Conservation (phyloP, 2,888 invertebrate genomes). For the Orgyia antiqua region DNA sequence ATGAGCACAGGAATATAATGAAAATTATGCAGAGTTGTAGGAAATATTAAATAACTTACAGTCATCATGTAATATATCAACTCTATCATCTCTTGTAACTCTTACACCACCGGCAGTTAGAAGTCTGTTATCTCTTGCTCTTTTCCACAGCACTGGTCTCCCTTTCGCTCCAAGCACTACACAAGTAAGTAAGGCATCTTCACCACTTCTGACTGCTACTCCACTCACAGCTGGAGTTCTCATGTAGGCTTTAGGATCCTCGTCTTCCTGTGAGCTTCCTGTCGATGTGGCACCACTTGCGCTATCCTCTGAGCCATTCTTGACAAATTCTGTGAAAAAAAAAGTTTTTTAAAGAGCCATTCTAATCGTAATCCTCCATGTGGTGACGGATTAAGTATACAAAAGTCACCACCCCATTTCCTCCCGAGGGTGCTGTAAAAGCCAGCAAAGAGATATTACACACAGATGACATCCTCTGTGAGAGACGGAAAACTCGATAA, state of each 20-base stretch:
- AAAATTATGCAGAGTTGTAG: too few relatives aligned
- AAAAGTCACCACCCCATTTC: too few relatives aligned
- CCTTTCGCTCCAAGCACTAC: slow-evolving; percentile 85
- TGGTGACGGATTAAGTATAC: too few relatives aligned
- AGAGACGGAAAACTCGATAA: too few relatives aligned
- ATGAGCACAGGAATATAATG: too few relatives aligned
- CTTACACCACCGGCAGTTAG: slow-evolving; percentile 86
- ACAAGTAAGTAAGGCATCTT: slow-evolving; percentile 89
- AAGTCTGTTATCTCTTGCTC: slow-evolving; percentile 82
- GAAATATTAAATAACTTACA: too few relatives aligned
- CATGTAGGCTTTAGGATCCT: slow-evolving; percentile 60
- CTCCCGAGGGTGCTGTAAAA: too few relatives aligned
- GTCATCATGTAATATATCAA: slow-evolving; percentile 86
- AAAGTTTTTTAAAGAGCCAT: not conserved
- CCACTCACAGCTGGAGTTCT: slow-evolving; percentile 50
- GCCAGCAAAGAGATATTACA: too few relatives aligned
- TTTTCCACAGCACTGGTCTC: slow-evolving; percentile 87
- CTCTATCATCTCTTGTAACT: slow-evolving; percentile 85
- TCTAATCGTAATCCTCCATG: too few relatives aligned
- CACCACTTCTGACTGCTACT: slow-evolving; percentile 74
- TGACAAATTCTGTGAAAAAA: slow-evolving; percentile 38
- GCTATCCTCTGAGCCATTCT: slow-evolving; percentile 41
- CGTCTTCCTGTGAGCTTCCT: slow-evolving; percentile 50
- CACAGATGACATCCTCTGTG: too few relatives aligned
- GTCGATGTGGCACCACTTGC: slow-evolving; percentile 39